Percentiles rank a stretch among this genome's conserved stretches.
These are phyloP conservation scores for Hirtodrosophila histrioides DNA, from an alignment of 2,888 invertebrate genomes.

Conservation along the genomic window DNA sequence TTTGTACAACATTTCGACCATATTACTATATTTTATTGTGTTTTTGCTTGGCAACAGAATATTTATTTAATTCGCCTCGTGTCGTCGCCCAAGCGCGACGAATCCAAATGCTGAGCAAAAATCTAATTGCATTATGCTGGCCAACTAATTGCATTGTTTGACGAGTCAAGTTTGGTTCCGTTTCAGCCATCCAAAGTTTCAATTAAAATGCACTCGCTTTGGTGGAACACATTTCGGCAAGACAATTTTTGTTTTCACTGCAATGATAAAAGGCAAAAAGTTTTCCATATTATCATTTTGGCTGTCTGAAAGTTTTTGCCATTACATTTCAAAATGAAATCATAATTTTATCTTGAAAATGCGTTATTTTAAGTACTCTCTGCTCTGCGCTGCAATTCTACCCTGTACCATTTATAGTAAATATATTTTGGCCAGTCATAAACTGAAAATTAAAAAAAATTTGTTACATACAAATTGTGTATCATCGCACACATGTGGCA, in stretches of 20 bases:
- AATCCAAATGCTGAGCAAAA: conserved; percentile 18
- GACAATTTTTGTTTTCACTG: background rate
- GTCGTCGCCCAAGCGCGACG: conserved; percentile 13
- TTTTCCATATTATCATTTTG: conserved; percentile 39
- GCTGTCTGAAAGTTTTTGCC: conserved; percentile 10
- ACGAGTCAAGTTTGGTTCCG: conserved; percentile 13
- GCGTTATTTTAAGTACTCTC: conserved; percentile 18
- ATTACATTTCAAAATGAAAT: conserved; percentile 9
- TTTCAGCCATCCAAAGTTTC: conserved; percentile 29
- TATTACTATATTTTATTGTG: conserved; percentile 43
- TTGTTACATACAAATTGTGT: background rate
- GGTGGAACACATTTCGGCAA: conserved; percentile 4
- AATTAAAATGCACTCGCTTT: conserved; percentile 59
- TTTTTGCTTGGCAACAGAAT: conserved; percentile 4
- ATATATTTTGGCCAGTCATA: conserved; percentile 5
- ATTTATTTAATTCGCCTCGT: conserved; percentile 30
- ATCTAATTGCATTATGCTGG: conserved; percentile 53
- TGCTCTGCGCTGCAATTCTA: background rate
- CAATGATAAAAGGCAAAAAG: conserved; percentile 25
- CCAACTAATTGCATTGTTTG: conserved; percentile 58
- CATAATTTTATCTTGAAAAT: conserved; percentile 22
- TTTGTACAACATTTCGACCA: conserved; percentile 29
- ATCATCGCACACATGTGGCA: conserved; percentile 6
- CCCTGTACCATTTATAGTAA: background rate
- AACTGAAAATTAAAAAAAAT: conserved; percentile 16